Base-by-base conservation (phyloP, 2,797 vertebrate genomes). In the Hippocampus kuda region DNA sequence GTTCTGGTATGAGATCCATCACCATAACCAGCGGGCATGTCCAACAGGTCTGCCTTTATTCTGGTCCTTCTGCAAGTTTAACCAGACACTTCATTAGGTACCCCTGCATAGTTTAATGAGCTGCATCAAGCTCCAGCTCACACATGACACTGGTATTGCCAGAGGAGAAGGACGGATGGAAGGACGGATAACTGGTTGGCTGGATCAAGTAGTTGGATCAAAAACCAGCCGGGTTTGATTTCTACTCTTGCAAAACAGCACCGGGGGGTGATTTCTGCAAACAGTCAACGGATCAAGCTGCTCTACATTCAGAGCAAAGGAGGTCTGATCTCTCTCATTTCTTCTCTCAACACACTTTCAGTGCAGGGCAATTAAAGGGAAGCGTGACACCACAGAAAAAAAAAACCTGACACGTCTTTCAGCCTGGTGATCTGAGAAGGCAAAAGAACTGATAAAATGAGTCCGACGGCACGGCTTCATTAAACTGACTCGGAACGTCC, bases 391-490 rank as follows among this genome's bases (percentile, higher is more conserved):
- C 38, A 34, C 53, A n/a, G 30, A 67, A 46, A 67, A 38, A 34
- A 34, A 5, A 5, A 34, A 34, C 38, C 11, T 20, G 34, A 41
- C 51, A 22, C 20, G 41, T 68, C 27, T 63, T 53, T 67, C 38
- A 27, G 57, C 70, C 59, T 20, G 73, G 56, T 1, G 38, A 77
- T 72, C 70, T 66, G 64, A 67, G 72, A 69, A 64, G 42, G 46
- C 65, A 70, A 72, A 78, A 84, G 24, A 66, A 75, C 34, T 8
- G 27, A 73, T 30, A 72, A 67, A 65, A 65, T 60, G 79, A 85
- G 76, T 81, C 82, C 74, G 27, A 57, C 67, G 81, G 80, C 77
- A 67, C 69, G 48, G 81, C 81, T 85, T 83, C 84, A 81, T 86
- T 86, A 85, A 77, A 67, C 68, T 22, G 59, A 48, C 74, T 79